A percentile compares a stretch with the other conserved stretches of the same genome.
These are phyloP conservation scores for Gila orcuttii DNA, from an alignment of 2,113 vertebrate genomes.

Conservation along the genomic window DNA sequence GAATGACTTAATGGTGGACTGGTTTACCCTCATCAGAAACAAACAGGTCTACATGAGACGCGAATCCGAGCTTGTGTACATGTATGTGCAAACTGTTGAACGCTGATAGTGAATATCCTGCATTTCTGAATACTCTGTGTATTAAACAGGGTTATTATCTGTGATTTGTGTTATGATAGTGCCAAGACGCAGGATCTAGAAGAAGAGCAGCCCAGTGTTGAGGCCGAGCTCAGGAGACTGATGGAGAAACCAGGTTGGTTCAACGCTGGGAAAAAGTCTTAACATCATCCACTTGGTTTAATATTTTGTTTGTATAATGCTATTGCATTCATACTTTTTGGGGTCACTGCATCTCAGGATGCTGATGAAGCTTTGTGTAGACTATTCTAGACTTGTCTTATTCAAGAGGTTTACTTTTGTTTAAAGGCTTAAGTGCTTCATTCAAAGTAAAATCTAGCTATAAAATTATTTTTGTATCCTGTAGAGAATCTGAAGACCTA, in stretches of 20 bases:
- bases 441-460: neutral
- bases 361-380: neutral
- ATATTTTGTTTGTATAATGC: neutral
- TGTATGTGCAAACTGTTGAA: constrained; percentile 73
- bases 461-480: neutral
- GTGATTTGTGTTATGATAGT: constrained; percentile 67
- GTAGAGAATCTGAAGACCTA: constrained; percentile 82
- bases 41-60: constrained; percentile 91
- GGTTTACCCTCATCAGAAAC: constrained; percentile 94
- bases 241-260: constrained; percentile 84
- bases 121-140: neutral
- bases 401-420: neutral
- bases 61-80: constrained; percentile 92
- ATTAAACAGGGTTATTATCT: neutral
- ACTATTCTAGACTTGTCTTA: neutral
- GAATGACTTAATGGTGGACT: constrained; percentile 86
- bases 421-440: neutral
- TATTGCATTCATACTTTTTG: neutral
- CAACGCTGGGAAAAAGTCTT: neutral
- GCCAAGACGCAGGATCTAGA: constrained; percentile 89
- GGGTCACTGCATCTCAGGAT: neutral
- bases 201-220: constrained; percentile 85
- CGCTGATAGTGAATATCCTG: neutral
- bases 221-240: constrained; percentile 82
- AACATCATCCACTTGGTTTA: neutral